A percentile compares a stretch with the other conserved stretches of the same genome.
phyloP scores from a whole-genome alignment of 30 jellyfish, hydroid and myxozoan genomes.

The Aurelia aurita region DNA sequence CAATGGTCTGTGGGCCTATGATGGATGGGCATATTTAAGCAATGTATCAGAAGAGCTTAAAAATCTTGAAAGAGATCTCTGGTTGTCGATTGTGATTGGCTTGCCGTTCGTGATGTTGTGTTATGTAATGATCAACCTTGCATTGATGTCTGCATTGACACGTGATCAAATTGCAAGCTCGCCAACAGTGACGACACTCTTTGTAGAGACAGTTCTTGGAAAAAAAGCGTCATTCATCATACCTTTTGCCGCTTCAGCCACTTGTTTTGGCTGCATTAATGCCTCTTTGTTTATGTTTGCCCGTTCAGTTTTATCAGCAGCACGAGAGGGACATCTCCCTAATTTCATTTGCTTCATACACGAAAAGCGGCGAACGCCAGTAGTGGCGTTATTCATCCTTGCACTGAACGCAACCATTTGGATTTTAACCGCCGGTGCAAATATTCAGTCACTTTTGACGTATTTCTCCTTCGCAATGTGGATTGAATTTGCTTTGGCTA shows the following conservation, averaged over 20 bases:
- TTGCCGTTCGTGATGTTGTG: constrained; percentile 10
- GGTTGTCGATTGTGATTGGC: constrained; percentile 13
- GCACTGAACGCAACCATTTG: background rate
- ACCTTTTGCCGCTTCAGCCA: constrained; percentile 16
- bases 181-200: background rate
- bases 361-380: constrained; percentile 9
- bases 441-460: constrained; percentile 7
- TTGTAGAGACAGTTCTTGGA: constrained; percentile 21
- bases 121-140: constrained; percentile 14
- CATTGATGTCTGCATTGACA: constrained; percentile 29
- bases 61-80: background rate
- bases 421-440: constrained; percentile 3
- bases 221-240: constrained; percentile 6
- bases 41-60: background rate
- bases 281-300: constrained; percentile 8
- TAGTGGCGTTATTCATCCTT: background rate
- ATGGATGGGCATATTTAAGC: constrained; percentile 34
- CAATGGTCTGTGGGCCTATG: constrained; percentile 36
- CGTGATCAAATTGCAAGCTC: constrained; percentile 30
- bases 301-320: constrained; percentile 4
- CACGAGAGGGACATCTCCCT: constrained; percentile 45
- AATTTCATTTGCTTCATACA: constrained; percentile 23
- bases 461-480: constrained; percentile 45
- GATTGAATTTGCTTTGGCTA: constrained; percentile 20
- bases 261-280: constrained; percentile 12